Conservation (phyloP, 1,140 invertebrate species). For the Aphelenchoides fujianensis region DNA sequence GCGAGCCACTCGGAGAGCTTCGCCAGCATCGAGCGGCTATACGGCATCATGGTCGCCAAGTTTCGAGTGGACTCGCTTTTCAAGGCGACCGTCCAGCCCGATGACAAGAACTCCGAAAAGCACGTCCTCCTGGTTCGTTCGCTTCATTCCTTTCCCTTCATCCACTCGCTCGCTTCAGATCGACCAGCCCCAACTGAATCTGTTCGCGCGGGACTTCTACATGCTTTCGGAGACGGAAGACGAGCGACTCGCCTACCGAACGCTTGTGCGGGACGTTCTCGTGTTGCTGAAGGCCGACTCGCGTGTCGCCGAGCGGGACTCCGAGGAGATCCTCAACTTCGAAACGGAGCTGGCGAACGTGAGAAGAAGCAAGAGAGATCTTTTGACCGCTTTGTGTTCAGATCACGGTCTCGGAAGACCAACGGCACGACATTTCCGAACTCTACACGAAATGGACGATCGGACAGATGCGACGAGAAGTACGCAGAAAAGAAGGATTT, state of each 20-base stretch:
- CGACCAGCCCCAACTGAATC: slow-evolving; percentile 57
- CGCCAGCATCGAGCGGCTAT: slow-evolving; percentile 50
- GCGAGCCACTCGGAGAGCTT: slow-evolving; percentile 14
- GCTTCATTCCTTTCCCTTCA: not conserved
- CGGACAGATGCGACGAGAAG: slow-evolving; percentile 50
- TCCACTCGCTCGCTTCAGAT: slow-evolving; percentile 42
- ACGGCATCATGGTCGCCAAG: slow-evolving; percentile 59
- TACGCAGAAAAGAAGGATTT: not conserved
- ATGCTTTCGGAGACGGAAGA: slow-evolving; percentile 59
- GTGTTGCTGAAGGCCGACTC: slow-evolving; percentile 70
- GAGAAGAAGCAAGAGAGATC: slow-evolving; percentile 40
- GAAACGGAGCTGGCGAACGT: slow-evolving; percentile 76
- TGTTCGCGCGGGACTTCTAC: slow-evolving; percentile 61
- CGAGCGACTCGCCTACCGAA: slow-evolving; percentile 57
- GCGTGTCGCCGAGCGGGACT: slow-evolving; percentile 68
- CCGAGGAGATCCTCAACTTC: slow-evolving; percentile 75
- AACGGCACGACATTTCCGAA: slow-evolving; percentile 60
- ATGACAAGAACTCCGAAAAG: slow-evolving; percentile 61
- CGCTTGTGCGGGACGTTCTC: slow-evolving; percentile 56
- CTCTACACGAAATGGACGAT: slow-evolving; percentile 62
- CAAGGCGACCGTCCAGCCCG: slow-evolving; percentile 61
- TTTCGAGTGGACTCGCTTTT: slow-evolving; percentile 59
- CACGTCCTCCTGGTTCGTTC: slow-evolving; percentile 51
- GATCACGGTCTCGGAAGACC: slow-evolving; percentile 62
- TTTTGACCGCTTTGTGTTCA: slow-evolving; percentile 24